Conservation (phyloP, 2,888 invertebrate genomes). For the Eupithecia centaureata region DNA sequence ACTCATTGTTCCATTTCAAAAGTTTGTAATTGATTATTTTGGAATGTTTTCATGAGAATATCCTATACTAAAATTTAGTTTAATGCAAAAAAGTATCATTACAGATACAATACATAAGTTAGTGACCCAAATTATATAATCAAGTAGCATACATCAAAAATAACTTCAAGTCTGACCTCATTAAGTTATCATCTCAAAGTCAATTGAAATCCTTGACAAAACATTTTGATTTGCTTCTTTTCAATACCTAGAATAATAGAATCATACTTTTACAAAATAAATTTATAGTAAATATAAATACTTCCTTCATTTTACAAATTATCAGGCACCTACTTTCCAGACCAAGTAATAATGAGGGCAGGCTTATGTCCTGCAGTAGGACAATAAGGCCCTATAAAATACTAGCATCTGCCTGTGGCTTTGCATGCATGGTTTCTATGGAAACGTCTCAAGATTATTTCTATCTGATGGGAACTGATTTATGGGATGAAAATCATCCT, state of each 20-base stretch:
- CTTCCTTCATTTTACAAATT: not conserved
- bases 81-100: too few species aligned
- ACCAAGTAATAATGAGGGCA: too few species aligned
- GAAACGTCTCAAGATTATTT: too few species aligned
- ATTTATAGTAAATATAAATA: not conserved
- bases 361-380: not conserved
- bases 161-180: not conserved
- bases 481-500: too few species aligned
- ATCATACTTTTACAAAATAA: not conserved
- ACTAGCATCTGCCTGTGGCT: too few species aligned
- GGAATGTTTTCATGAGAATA: not conserved
- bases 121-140: not conserved
- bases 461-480: too few species aligned
- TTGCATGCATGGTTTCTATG: too few species aligned
- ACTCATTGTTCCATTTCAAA: not conserved
- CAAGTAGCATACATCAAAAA: not conserved
- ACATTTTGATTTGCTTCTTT: slow-evolving; percentile 1
- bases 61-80: too few species aligned
- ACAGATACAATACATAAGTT: too few species aligned
- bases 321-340: not conserved
- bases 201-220: slow-evolving; percentile 6
- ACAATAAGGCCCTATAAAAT: not conserved
- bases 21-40: not conserved
- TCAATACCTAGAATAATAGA: not conserved
- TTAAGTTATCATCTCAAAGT: not conserved